These are phyloP conservation scores for Gnathonemus longibarbis DNA, from an alignment of 2,113 vertebrate genomes.

Conservation along the genomic window DNA sequence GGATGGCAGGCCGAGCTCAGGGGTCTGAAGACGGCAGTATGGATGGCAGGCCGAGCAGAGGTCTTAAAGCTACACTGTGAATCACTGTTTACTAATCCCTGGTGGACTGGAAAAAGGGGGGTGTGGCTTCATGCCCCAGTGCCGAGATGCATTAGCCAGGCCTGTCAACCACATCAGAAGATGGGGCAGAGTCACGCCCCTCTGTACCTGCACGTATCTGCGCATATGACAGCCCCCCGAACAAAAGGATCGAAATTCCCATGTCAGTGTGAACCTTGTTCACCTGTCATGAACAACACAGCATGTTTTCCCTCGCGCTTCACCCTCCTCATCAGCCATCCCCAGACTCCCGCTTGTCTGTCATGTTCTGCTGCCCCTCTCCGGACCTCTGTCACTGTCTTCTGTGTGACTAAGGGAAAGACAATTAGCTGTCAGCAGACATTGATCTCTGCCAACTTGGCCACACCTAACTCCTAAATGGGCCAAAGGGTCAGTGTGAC, in stretches of 20 bases:
- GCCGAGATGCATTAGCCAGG: neutral
- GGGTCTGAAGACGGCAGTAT: no score
- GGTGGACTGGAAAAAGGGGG: neutral
- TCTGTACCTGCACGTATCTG: neutral
- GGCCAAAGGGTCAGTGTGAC: conserved; percentile 26
- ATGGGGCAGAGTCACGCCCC: neutral
- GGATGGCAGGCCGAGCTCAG: neutral
- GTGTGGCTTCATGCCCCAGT: neutral
- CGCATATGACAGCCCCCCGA: neutral
- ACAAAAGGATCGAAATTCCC: neutral
- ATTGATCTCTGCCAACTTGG: neutral
- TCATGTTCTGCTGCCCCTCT: neutral
- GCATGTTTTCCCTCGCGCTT: neutral
- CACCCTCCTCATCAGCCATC: neutral
- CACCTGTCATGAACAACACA: neutral
- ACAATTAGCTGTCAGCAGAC: neutral
- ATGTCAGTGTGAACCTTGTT: neutral
- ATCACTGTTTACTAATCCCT: neutral
- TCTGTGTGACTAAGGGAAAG: neutral
- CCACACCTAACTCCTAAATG: conserved; percentile 20
- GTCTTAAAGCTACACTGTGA: neutral
- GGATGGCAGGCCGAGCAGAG: neutral
- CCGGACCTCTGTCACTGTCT: neutral
- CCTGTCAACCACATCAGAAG: neutral
- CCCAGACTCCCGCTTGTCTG: neutral